Percentiles rank a stretch among this genome's conserved stretches.
These are phyloP conservation scores for Heteractis magnifica DNA, from an alignment of 92 coral and sea anemone species.

Conservation along the genomic window DNA sequence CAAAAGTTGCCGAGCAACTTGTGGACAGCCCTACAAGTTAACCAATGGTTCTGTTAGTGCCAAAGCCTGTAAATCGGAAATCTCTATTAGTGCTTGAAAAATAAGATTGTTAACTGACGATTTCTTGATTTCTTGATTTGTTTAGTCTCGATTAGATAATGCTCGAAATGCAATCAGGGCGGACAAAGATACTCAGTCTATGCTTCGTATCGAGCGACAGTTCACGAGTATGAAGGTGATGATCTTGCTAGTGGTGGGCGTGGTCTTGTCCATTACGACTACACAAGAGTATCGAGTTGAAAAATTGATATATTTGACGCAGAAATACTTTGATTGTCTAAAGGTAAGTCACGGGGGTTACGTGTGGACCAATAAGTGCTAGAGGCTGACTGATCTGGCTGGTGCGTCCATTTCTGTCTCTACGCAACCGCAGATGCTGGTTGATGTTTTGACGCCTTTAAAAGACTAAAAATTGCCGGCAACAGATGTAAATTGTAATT, in stretches of 20 bases:
- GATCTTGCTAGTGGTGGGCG: conserved; percentile 71
- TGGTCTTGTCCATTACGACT: conserved; percentile 59
- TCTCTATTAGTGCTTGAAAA: background rate
- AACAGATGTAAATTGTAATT: too few species aligned
- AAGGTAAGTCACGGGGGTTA: conserved; percentile 50
- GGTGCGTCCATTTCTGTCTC: too few species aligned
- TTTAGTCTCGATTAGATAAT: conserved; percentile 72
- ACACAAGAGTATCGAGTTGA: conserved; percentile 53
- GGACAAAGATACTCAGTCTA: conserved; percentile 65
- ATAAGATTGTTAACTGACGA: background rate
- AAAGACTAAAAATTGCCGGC: too few species aligned
- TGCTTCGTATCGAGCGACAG: conserved; percentile 89
- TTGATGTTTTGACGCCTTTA: too few species aligned
- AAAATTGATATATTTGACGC: conserved; percentile 47
- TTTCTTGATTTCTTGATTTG: background rate
- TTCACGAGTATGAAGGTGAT: conserved; percentile 78
- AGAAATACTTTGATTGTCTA: conserved; percentile 73
- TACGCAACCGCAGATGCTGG: too few species aligned
- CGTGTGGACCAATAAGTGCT: too few species aligned
- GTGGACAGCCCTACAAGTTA: too few species aligned
- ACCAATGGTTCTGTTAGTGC: too few species aligned
- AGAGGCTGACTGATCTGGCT: background rate
- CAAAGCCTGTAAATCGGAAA: too few species aligned
- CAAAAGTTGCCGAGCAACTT: too few species aligned
- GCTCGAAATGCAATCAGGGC: conserved; percentile 72